phyloP scores from a whole-genome alignment of 2,888 invertebrate species.

The Gandaritis pyraliata region DNA sequence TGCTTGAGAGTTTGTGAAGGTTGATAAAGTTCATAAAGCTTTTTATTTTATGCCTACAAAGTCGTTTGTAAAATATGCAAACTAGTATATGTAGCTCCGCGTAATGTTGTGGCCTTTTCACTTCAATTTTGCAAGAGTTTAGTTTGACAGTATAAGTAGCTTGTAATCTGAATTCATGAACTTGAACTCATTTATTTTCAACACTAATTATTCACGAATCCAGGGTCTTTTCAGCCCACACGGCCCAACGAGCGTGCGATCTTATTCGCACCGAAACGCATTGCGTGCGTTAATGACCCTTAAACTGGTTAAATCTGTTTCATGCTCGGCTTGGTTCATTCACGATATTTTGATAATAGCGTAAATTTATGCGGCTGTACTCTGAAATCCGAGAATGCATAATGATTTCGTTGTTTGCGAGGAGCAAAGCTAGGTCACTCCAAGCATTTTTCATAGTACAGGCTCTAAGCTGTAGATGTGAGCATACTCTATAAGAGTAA shows the following conservation, averaged over 20 bases:
- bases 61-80: no score
- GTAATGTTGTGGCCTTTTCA: no score
- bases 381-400: slow-evolving; percentile 79
- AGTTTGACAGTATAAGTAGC: not conserved
- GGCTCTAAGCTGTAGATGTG: no score
- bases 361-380: slow-evolving; percentile 77
- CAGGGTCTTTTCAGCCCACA: slow-evolving; percentile 28
- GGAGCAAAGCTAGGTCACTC: slow-evolving; percentile 21
- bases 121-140: no score
- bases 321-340: slow-evolving; percentile 71
- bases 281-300: slow-evolving; percentile 79
- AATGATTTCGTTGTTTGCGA: slow-evolving; percentile 57
- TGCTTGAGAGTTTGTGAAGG: not conserved
- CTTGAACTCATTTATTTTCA: slow-evolving; percentile 10
- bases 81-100: no score
- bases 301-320: slow-evolving; percentile 72
- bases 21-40: no score
- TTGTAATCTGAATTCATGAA: not conserved
- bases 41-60: no score
- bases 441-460: not conserved
- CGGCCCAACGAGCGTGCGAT: slow-evolving; percentile 46
- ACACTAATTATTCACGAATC: slow-evolving; percentile 35
- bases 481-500: no score
- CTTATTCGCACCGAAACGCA: slow-evolving; percentile 57
- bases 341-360: slow-evolving; percentile 82